Conservation (phyloP, 2,797 vertebrate genomes). For the Leptodactylus fallax region DNA sequence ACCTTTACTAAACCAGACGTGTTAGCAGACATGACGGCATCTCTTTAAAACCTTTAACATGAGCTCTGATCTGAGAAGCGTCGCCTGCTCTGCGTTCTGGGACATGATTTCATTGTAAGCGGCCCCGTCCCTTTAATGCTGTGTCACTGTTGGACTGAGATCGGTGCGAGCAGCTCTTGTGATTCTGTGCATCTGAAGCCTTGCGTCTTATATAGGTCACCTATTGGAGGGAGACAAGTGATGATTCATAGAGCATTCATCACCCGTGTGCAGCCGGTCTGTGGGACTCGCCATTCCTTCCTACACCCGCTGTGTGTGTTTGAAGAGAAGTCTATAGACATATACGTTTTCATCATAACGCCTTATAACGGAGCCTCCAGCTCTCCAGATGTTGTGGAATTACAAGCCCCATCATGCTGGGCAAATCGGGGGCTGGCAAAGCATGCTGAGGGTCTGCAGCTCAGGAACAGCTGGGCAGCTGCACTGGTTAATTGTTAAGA, state of each 20-base stretch:
- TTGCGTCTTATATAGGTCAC: slow-evolving; percentile 54
- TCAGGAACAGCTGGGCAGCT: background rate
- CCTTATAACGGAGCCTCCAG: background rate
- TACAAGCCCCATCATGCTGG: background rate
- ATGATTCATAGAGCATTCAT: slow-evolving; percentile 53
- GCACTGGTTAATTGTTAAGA: background rate
- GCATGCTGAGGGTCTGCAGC: background rate
- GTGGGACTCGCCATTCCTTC: background rate
- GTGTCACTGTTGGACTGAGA: slow-evolving; percentile 31
- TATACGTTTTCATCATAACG: background rate
- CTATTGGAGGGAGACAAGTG: slow-evolving; percentile 46
- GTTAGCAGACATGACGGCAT: background rate
- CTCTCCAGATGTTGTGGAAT: background rate
- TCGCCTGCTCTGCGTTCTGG: background rate
- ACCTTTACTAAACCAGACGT: too few species aligned
- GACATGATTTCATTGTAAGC: background rate
- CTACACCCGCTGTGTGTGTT: slow-evolving; percentile 1
- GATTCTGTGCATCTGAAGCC: slow-evolving; percentile 37
- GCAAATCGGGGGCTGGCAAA: background rate
- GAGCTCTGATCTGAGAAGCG: background rate
- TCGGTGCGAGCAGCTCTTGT: background rate
- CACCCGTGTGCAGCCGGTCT: slow-evolving; percentile 19
- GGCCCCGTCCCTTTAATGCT: slow-evolving; percentile 8
- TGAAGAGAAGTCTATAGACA: background rate
- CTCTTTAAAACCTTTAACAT: background rate